These are phyloP conservation scores for Oryzias curvinotus DNA, from an alignment of 2,113 vertebrate species.

Conservation along the genomic window DNA sequence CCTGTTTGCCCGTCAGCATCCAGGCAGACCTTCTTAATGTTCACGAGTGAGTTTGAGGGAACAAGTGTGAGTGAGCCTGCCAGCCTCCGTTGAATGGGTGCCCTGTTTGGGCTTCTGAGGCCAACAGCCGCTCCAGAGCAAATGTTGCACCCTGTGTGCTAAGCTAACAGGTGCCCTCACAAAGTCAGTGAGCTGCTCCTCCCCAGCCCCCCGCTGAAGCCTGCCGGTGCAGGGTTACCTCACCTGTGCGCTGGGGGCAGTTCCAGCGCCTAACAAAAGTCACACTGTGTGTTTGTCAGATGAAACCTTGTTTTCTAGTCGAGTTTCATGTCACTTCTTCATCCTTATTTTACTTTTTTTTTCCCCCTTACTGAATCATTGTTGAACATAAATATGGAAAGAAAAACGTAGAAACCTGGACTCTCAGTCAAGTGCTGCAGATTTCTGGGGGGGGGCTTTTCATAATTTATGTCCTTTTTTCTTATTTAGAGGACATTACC, in stretches of 20 bases:
- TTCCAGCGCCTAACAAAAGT: constrained; percentile 12
- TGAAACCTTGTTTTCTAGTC: constrained; percentile 1
- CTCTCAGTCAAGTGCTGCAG: too few species aligned
- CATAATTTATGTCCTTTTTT: neutral
- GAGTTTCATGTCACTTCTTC: constrained; percentile 1
- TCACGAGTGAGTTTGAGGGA: constrained; percentile 43
- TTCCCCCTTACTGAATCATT: neutral
- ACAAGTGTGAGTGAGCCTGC: constrained; percentile 47
- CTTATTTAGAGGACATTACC: too few species aligned
- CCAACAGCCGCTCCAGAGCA: constrained; percentile 66
- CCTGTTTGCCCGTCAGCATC: constrained; percentile 56
- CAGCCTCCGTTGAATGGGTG: constrained; percentile 53
- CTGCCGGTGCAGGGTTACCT: constrained; percentile 41
- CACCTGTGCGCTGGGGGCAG: constrained; percentile 47
- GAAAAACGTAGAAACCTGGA: neutral
- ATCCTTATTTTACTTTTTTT: neutral
- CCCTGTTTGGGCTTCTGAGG: constrained; percentile 57
- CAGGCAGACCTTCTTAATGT: constrained; percentile 37
- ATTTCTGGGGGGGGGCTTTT: neutral
- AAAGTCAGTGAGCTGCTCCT: constrained; percentile 44
- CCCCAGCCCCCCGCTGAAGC: constrained; percentile 24
- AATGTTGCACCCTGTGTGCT: constrained; percentile 66
- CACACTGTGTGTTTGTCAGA: constrained; percentile 16
- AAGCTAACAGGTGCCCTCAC: constrained; percentile 74
- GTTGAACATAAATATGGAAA: neutral